phyloP scores from a whole-genome alignment of 37 sponge, comb jelly and placozoan genomes.

The Axinella damicornis region DNA sequence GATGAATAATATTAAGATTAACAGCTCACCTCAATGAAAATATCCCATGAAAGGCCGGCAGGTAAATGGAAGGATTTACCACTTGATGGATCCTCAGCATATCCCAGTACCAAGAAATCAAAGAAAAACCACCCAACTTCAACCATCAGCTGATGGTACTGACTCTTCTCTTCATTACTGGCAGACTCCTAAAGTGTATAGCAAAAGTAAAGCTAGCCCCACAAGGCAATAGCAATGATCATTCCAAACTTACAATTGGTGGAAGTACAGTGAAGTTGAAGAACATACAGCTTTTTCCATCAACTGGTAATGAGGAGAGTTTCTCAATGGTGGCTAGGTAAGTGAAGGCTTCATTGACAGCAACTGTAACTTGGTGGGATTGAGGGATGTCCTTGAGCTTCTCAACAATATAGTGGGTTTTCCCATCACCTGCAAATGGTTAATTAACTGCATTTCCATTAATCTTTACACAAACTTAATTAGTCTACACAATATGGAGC shows the following conservation, averaged over 20 bases:
- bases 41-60: constrained; percentile 17
- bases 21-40: constrained; percentile 52
- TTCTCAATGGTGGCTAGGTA: constrained; percentile 2
- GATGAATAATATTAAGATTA: no score
- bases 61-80: constrained; percentile 43
- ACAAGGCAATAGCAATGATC: no score
- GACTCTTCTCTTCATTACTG: neutral
- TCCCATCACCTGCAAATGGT: constrained; percentile 54
- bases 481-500: neutral
- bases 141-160: neutral
- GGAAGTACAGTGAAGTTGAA: constrained; percentile 52
- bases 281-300: constrained; percentile 10
- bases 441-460: no score
- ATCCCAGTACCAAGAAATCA: constrained; percentile 25
- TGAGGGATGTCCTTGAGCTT: constrained; percentile 3
- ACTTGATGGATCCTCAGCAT: constrained; percentile 46
- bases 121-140: constrained; percentile 50
- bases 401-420: constrained; percentile 50
- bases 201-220: no score
- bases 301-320: constrained; percentile 1
- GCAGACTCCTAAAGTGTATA: no score
- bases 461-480: neutral
- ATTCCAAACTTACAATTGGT: constrained; percentile 28
- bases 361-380: neutral
- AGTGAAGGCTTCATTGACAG: constrained; percentile 57